These are phyloP conservation scores for Cygnus olor DNA, from an alignment of 2,797 vertebrate genomes.

Conservation along the genomic window DNA sequence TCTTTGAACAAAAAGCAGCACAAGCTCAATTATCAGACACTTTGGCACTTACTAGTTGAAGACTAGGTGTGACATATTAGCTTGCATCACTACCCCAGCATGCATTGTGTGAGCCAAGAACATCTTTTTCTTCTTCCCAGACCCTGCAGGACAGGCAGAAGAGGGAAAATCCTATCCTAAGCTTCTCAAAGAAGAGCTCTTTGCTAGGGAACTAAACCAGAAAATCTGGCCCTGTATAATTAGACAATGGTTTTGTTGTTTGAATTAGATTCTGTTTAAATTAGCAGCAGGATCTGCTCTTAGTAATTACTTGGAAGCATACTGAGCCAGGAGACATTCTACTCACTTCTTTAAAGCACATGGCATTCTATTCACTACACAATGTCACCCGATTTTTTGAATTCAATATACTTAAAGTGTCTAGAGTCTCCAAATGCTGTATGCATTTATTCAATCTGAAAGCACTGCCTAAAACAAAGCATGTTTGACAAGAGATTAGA, in stretches of 20 bases:
- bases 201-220: background rate
- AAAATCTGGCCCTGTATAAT: background rate
- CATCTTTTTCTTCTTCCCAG: background rate
- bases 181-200: background rate
- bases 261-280: background rate
- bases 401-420: background rate
- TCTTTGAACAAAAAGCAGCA: background rate
- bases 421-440: background rate
- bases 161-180: background rate
- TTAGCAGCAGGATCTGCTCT: background rate
- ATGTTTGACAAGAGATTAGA: background rate
- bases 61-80: background rate
- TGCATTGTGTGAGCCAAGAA: fast-evolving
- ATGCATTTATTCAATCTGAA: background rate
- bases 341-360: background rate
- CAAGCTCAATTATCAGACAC: background rate
- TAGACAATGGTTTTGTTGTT: background rate
- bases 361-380: background rate
- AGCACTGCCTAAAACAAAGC: background rate
- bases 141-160: background rate
- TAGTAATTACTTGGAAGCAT: background rate
- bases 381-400: background rate
- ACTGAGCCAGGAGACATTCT: background rate
- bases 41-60: background rate
- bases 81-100: background rate